A percentile compares a stretch with the other conserved stretches of the same genome.
Conservation (phyloP, 1,140 invertebrate genomes). For the Glossosoma conforme region DNA sequence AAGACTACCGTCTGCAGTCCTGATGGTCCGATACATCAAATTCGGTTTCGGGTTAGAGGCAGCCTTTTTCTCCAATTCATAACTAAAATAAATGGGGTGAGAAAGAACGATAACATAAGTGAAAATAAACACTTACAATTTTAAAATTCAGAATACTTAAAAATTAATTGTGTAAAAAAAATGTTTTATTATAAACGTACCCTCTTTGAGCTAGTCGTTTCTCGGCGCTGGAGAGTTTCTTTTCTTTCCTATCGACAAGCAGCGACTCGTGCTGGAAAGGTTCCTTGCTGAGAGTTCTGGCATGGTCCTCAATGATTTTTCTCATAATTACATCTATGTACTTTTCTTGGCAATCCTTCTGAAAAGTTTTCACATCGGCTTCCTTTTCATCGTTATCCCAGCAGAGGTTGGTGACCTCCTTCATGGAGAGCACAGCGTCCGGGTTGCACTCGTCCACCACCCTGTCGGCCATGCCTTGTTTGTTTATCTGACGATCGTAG, state of each 20-base stretch:
- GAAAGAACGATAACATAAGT: no score
- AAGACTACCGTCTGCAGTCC: conserved; percentile 54
- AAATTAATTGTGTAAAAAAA: not conserved
- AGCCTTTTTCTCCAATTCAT: conserved; percentile 90
- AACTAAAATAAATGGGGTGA: conserved; percentile 43
- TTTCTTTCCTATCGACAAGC: conserved; percentile 91
- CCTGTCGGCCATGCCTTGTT: conserved; percentile 94
- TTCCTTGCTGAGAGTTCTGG: conserved; percentile 72
- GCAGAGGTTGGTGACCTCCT: conserved; percentile 91
- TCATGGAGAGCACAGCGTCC: conserved; percentile 89
- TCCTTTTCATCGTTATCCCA: conserved; percentile 89
- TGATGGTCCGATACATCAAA: conserved; percentile 50
- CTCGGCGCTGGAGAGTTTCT: conserved; percentile 91
- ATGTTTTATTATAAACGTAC: conserved; percentile 30
- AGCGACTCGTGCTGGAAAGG: conserved; percentile 97
- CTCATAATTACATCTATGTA: conserved; percentile 80
- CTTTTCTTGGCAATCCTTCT: conserved; percentile 59
- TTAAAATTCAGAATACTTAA: not conserved
- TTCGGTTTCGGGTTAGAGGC: conserved; percentile 55
- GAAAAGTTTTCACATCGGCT: conserved; percentile 65
- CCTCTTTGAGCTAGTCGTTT: conserved; percentile 88
- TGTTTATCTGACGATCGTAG: conserved; percentile 96
- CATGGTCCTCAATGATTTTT: conserved; percentile 62
- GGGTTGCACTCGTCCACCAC: conserved; percentile 98
- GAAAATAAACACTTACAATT: not conserved